Conservation (phyloP, 2,113 vertebrate species). For the Coracopsis vasa region DNA sequence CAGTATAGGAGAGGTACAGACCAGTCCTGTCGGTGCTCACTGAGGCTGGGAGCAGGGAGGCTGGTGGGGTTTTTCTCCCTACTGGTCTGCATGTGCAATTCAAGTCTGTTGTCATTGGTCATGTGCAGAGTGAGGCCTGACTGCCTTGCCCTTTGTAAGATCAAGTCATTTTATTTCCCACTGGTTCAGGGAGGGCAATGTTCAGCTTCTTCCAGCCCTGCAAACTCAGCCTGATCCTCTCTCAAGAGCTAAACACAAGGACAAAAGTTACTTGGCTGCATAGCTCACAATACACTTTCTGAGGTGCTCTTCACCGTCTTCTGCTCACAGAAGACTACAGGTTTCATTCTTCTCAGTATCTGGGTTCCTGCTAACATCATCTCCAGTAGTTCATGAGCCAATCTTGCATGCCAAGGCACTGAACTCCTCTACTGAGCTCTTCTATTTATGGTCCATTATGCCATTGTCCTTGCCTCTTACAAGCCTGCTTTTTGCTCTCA, state of each 20-base stretch:
- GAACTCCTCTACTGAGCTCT: neutral
- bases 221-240: neutral
- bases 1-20: rapidly evolving
- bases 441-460: neutral
- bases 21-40: neutral
- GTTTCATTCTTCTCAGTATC: neutral
- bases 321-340: neutral
- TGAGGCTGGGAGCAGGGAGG: neutral
- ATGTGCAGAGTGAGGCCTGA: rapidly evolving
- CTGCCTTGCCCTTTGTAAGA: neutral
- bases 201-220: neutral
- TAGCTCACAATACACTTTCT: neutral
- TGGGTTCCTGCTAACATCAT: neutral
- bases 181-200: neutral
- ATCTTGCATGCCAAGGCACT: neutral
- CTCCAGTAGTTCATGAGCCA: neutral
- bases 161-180: neutral
- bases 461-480: neutral
- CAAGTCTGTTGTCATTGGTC: rapidly evolving
- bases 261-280: neutral
- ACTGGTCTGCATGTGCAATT: rapidly evolving
- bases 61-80: neutral
- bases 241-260: neutral
- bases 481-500: neutral
- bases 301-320: neutral